Conservation (phyloP, 2,888 invertebrate genomes). For the Tipula helvola region DNA sequence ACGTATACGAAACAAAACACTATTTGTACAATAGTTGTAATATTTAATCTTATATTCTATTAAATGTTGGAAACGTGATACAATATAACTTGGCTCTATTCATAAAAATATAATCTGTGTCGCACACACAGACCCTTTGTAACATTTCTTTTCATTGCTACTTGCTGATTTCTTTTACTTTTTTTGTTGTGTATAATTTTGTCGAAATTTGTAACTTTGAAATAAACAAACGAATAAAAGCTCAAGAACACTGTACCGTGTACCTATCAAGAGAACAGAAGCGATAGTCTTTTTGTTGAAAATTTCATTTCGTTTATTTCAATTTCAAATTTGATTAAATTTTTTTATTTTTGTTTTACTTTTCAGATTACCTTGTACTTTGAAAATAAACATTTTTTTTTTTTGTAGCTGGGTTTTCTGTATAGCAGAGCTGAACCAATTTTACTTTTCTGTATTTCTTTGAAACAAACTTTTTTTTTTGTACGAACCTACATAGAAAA, state of each 20-base stretch:
- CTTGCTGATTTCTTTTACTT: neutral
- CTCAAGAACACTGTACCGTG: neutral
- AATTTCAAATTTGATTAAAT: conserved; percentile 4
- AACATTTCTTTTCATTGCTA: neutral
- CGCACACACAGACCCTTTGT: neutral
- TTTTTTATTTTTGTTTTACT: neutral
- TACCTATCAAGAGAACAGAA: neutral
- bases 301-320: neutral
- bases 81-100: neutral
- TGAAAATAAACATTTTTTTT: neutral
- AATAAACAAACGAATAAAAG: neutral
- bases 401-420: neutral
- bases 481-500: neutral
- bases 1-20: no score
- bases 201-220: neutral
- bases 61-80: neutral
- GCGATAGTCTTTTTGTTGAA: neutral
- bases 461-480: neutral
- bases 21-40: no score
- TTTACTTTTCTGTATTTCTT: neutral
- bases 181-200: neutral
- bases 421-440: neutral
- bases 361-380: neutral
- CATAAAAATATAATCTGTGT: neutral
- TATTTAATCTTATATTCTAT: no score